Conservation (phyloP, 2,888 invertebrate genomes). For the Branchipolynoe longqiensis region DNA sequence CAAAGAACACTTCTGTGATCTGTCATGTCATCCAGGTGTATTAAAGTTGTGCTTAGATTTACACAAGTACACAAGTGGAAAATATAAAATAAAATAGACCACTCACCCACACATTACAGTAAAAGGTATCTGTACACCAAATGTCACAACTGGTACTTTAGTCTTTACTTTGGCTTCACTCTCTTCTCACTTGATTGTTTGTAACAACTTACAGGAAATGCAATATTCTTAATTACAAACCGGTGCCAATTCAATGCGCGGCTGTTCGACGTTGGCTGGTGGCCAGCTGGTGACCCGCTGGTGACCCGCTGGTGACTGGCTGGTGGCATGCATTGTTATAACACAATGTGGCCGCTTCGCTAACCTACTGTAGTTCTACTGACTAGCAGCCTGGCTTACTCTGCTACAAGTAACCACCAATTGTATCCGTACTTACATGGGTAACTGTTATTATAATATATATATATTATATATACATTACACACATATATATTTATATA, state of each 20-base stretch:
- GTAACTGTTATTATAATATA: background rate
- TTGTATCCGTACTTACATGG: slow-evolving; percentile 9
- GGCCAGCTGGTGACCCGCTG: too few species aligned
- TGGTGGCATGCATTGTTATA: slow-evolving; percentile 1
- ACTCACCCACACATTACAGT: too few species aligned
- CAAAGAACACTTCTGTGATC: too few species aligned
- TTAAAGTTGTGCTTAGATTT: too few species aligned
- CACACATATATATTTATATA: background rate
- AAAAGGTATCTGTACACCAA: too few species aligned
- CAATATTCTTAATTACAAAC: background rate
- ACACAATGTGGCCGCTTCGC: background rate
- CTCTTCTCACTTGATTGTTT: background rate
- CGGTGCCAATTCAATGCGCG: background rate
- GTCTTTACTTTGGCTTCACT: too few species aligned
- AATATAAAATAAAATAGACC: too few species aligned
- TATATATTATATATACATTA: background rate
- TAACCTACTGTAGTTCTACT: background rate
- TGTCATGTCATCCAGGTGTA: too few species aligned
- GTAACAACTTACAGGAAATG: background rate
- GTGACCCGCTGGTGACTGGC: too few species aligned
- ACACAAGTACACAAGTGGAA: too few species aligned
- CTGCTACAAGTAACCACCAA: slow-evolving; percentile 27
- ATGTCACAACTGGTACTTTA: too few species aligned
- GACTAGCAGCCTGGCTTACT: slow-evolving; percentile 21
- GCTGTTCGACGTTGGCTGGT: too few species aligned